Evolutionary conservation across 2,888 invertebrate genomes (phyloP).

Genomic region (Drosophila macrospina): DNA sequence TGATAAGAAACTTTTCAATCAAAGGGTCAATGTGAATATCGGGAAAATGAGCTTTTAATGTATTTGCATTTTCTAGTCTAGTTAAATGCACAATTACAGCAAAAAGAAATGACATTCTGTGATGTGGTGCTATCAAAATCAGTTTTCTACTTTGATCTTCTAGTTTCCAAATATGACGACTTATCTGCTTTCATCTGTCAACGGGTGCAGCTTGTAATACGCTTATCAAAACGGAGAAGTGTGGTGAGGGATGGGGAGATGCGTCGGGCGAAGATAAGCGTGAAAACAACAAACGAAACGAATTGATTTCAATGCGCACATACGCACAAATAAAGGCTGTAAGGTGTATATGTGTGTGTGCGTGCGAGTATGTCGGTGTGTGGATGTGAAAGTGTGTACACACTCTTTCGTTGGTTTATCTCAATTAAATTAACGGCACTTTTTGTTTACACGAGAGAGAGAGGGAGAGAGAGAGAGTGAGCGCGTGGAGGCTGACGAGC

Average conservation of each 20-base stretch:
- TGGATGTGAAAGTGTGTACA: constrained; percentile 38
- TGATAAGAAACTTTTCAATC: too few relatives aligned
- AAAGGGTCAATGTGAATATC: too few relatives aligned
- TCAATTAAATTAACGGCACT: constrained; percentile 70
- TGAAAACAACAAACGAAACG: constrained; percentile 25
- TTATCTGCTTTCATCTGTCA: constrained; percentile 22
- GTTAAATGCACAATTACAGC: not conserved
- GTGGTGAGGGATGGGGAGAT: not conserved
- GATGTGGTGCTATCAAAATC: not conserved
- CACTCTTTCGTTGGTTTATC: constrained; percentile 73
- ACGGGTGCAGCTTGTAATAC: constrained; percentile 1
- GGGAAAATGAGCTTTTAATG: too few relatives aligned
- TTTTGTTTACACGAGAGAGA: constrained; percentile 62
- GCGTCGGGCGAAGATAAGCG: constrained; percentile 15
- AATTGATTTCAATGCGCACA: constrained; percentile 21
- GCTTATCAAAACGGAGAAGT: constrained; percentile 12
- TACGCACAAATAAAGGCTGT: not conserved
- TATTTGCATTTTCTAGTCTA: too few relatives aligned
- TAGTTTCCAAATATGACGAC: not conserved
- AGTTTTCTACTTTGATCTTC: not conserved
- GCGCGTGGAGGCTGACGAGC: constrained; percentile 1
- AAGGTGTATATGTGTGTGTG: not conserved
- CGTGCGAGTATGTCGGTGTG: not conserved
- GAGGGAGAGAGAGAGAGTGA: constrained; percentile 12
- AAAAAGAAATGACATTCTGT: not conserved